Percentiles rank a stretch among this genome's conserved stretches.
phyloP scores from a whole-genome alignment of 2,888 invertebrate genomes.

The Tinea trinotella region DNA sequence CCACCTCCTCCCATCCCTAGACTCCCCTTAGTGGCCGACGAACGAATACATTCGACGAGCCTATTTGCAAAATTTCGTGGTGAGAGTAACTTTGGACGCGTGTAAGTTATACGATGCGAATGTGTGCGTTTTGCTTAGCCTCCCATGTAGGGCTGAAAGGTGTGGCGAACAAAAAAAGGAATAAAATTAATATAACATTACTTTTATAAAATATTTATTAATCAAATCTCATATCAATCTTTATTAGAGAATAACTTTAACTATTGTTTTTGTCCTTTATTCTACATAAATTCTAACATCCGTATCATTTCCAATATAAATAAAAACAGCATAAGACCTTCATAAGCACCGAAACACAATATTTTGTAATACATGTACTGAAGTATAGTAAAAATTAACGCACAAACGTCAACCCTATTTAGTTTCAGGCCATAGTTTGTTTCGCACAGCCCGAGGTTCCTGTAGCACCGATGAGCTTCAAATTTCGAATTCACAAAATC shows the following conservation, averaged over 20 bases:
- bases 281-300: no score
- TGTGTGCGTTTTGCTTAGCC: conserved; percentile 57
- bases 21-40: conserved; percentile 47
- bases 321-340: no score
- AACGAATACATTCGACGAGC: conserved; percentile 71
- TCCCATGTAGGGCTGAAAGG: conserved; percentile 45
- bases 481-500: conserved; percentile 72
- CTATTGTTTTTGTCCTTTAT: no score
- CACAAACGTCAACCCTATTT: conserved; percentile 1
- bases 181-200: no score
- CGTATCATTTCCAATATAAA: no score
- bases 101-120: conserved; percentile 21
- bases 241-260: no score
- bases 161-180: not conserved
- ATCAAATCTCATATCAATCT: no score
- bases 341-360: no score
- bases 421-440: conserved; percentile 10
- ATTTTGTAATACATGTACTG: no score
- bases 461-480: conserved; percentile 61
- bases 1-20: conserved; percentile 38
- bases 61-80: conserved; percentile 69
- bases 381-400: not conserved
- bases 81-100: conserved; percentile 52
- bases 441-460: conserved; percentile 27
- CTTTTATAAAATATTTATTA: no score